phyloP scores from a whole-genome alignment of 2,797 vertebrate genomes.

The Erethizon dorsatum region DNA sequence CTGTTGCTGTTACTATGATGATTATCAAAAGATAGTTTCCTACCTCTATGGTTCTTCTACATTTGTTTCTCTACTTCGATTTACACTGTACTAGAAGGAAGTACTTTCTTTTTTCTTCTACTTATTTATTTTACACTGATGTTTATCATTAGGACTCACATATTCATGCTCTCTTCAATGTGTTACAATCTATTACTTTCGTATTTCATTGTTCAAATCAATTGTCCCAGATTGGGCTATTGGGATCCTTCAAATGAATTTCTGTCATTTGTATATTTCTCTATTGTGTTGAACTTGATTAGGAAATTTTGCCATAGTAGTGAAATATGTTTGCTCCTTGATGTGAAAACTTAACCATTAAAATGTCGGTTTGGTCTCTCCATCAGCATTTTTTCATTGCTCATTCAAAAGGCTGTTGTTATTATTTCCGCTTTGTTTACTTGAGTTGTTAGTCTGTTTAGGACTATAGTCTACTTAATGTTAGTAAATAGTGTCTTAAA shows the following conservation, averaged over 20 bases:
- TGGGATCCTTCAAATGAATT: background rate
- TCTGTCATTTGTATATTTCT: background rate
- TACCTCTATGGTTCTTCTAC: background rate
- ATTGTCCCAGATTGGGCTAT: background rate
- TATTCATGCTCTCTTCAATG: background rate
- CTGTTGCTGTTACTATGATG: background rate
- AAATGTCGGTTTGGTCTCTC: background rate
- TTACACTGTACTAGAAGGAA: background rate
- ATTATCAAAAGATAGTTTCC: background rate
- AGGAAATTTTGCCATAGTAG: background rate
- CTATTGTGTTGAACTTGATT: constrained; percentile 47
- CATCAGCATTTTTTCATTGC: background rate
- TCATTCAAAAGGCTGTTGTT: background rate
- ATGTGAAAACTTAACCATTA: background rate
- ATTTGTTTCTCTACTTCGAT: background rate
- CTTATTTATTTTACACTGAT: background rate
- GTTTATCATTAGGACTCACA: background rate
- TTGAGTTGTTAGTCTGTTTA: constrained; percentile 19
- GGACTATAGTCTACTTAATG: constrained; percentile 4
- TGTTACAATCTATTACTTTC: background rate
- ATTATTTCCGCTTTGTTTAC: background rate
- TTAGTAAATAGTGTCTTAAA: constrained; percentile 58
- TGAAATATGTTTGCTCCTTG: background rate
- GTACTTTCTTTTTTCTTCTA: background rate
- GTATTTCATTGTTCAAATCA: constrained; percentile 18